Percentiles rank a stretch among this genome's conserved stretches.
Evolutionary conservation across 2,888 invertebrate species (phyloP).

Genomic region (Myopa tessellatipennis): DNA sequence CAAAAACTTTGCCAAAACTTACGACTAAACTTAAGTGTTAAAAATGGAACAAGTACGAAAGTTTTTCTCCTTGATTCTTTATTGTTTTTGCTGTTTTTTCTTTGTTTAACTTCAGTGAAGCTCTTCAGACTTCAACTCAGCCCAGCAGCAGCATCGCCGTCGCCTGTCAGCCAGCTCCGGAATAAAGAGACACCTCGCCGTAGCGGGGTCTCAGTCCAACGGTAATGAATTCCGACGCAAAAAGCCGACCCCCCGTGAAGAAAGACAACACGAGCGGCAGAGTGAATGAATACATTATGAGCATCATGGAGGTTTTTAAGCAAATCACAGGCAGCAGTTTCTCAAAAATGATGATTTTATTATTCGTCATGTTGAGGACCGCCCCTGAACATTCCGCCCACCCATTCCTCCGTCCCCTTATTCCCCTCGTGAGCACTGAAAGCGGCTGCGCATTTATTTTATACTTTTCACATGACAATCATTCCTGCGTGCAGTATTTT

Average conservation of each 20-base stretch:
- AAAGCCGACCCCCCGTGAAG: neutral
- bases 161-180: neutral
- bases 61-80: neutral
- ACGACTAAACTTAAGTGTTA: too few relatives aligned
- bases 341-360: neutral
- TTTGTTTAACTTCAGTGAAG: neutral
- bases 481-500: too few relatives aligned
- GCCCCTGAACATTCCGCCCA: too few relatives aligned
- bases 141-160: too few relatives aligned
- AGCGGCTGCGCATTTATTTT: too few relatives aligned
- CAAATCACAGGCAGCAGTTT: neutral
- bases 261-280: neutral
- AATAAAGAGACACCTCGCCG: neutral
- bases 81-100: neutral
- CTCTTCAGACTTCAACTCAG: too few relatives aligned
- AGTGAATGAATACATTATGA: slow-evolving; percentile 16
- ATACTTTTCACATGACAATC: too few relatives aligned
- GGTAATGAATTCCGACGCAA: neutral
- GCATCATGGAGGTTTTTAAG: neutral
- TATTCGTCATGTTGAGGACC: too few relatives aligned
- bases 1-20: neutral
- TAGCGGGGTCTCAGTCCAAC: neutral
- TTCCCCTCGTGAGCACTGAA: too few relatives aligned
- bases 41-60: too few relatives aligned
- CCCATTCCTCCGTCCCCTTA: too few relatives aligned